phyloP scores from a whole-genome alignment of 2,888 invertebrate genomes.

The Drosophila longiperda region DNA sequence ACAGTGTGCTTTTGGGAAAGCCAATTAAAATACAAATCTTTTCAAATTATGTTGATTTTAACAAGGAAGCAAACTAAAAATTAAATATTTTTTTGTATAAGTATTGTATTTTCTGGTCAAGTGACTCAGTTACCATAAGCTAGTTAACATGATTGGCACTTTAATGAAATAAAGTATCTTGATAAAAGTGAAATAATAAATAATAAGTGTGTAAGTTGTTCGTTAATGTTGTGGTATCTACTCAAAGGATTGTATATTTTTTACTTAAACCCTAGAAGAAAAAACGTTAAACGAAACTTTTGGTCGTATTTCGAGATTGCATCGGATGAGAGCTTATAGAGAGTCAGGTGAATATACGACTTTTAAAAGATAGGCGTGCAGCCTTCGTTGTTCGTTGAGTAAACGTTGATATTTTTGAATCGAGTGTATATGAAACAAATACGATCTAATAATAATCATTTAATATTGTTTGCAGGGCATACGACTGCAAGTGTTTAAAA shows the following conservation, averaged over 20 bases:
- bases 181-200: not conserved
- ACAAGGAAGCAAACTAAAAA: not conserved
- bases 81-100: not conserved
- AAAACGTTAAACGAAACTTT: not conserved
- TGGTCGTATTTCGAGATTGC: not conserved
- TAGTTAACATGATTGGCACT: not conserved
- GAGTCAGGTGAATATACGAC: not conserved
- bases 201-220: not conserved
- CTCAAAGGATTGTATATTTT: not conserved
- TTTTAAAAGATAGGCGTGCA: slow-evolving; percentile 9
- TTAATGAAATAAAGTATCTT: not conserved
- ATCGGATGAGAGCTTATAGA: not conserved
- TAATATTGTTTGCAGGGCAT: slow-evolving; percentile 70
- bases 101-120: not conserved
- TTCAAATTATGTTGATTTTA: not conserved
- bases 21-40: not conserved
- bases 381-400: slow-evolving; percentile 1
- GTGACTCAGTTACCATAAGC: too few relatives aligned
- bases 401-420: slow-evolving; percentile 15
- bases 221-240: not conserved
- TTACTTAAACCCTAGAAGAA: slow-evolving; percentile 1
- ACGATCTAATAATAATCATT: slow-evolving; percentile 85
- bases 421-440: slow-evolving; percentile 84
- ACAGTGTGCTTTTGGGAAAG: not conserved
- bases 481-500: not conserved